Base-by-base conservation (phyloP, 1,140 invertebrate species). In the Drosophila takahashii region DNA sequence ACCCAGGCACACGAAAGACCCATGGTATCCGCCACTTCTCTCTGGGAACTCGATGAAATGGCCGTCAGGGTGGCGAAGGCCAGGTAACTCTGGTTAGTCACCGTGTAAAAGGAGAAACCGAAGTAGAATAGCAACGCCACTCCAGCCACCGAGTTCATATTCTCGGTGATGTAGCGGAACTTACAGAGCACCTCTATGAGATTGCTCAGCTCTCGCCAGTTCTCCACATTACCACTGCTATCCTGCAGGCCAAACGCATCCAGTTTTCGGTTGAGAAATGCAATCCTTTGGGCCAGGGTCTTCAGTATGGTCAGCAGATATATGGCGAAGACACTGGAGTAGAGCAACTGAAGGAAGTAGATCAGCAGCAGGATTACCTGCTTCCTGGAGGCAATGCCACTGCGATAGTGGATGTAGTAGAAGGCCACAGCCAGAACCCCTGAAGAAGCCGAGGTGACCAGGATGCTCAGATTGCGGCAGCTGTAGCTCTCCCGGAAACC, bases 81-180 rank as follows among this genome's bases (percentile, higher is more conserved):
- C 62, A 90, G 34, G 18, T 90, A 90, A 26, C 85, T 90, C 34
- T 90, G 85, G 36, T 90, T 90, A 3, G 85, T 90, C 1, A 90
- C 75, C 27, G 86, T 90, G 37, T 90, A 90, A 44, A 90, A 90
- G 37, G 86, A 67, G 58, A 89, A 90, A 8, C 81, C 85, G 2
- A 90, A 90, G 53, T 59, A 87, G 62, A 90, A 90, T 0, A 90
- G 42, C 3, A 90, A 11, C 0, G 73, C 66, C 2, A 90, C 86
- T 1, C 85, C 85, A 0, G 62, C 71, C 13, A 85, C 75, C 5
- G 66, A 59, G 36, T 90, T 90, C 13, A 90, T 66, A 16, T 81
- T 90, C 48, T 90, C 85, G 7, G 73, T 79, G 16, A 90, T 86
- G 53, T 90, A 86, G 29, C 85, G 80, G 16, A 90, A 83, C 6